These are phyloP conservation scores for Gobio occitaniae DNA, from an alignment of 2,797 vertebrate genomes.

Conservation along the genomic window DNA sequence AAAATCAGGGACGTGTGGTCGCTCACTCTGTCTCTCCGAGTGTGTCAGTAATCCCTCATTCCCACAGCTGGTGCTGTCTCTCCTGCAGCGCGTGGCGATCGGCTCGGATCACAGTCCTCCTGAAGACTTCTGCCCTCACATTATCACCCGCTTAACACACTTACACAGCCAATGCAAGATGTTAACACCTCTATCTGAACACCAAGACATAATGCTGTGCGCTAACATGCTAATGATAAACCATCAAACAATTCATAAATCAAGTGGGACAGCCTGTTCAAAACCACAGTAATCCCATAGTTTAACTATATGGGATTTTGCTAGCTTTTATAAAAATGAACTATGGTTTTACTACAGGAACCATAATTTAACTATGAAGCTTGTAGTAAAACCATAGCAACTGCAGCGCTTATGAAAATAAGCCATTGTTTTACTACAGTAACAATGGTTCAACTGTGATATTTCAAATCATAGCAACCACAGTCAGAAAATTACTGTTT, in stretches of 20 bases:
- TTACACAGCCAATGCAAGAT: background rate
- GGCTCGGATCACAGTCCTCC: background rate
- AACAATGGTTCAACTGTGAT: background rate
- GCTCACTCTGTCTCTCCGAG: no score
- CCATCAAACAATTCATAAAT: background rate
- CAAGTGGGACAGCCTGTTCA: background rate
- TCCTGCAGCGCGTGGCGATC: background rate
- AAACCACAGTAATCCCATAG: background rate
- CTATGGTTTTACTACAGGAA: background rate
- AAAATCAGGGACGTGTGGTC: no score
- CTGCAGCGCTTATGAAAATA: background rate
- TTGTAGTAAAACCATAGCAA: background rate
- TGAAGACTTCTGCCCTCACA: background rate
- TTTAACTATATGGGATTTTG: background rate
- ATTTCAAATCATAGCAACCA: background rate
- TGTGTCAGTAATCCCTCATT: background rate
- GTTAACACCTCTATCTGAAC: slow-evolving; percentile 19
- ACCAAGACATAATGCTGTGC: background rate
- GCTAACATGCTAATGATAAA: slow-evolving; percentile 6
- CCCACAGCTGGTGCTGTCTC: background rate
- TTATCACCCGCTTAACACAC: background rate
- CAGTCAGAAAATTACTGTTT: background rate
- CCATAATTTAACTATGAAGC: background rate
- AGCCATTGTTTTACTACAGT: background rate
- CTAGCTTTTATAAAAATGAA: background rate